Evolutionary conservation across 1,140 invertebrate genomes (phyloP), one percentile per base, ranked within the genome.

Genomic region (Diorhabda elongata): DNA sequence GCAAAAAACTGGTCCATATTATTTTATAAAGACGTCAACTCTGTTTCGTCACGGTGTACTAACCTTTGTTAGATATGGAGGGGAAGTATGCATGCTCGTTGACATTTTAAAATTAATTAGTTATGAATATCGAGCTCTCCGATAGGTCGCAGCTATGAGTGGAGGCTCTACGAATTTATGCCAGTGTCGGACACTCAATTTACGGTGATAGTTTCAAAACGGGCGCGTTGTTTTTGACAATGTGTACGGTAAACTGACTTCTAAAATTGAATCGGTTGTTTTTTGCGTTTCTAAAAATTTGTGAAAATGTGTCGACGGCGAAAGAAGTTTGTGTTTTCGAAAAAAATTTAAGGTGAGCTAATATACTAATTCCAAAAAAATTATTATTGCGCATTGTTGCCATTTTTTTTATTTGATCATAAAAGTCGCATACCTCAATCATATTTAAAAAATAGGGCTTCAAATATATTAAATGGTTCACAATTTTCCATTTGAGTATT

Each of bases 81-180:
- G 72, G 72, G 72, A 67, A 69, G 62, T 43, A 44, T 65, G 61
- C 58, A 68, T 71, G 64, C 70, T 59, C 66, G 68, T 43, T 69
- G 72, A 74, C 72, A 72, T 74, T 74, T 74, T 44, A 70, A 66
- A 61, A 71, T 74, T 74, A 74, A 74, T 74, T 71, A 72, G 67
- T 45, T 47, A 52, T 52, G 47, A 52, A 52, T 60, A 8, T 44
- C 64, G 60, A 59, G 66, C 67, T 68, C n/a, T 52, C 64, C 58
- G 70, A 69, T 72, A 72, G 67, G 70, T 63, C 57, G 47, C 44
- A 71, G 70, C 68, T 72, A 74, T 74, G 72, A 73, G 57, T 58
- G 63, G 66, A 58, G 26, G 62, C 62, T 67, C 59, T 61, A 45
- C 58, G 56, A 45, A 41, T 69, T 47, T 52, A n/a, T 61, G 7